Conservation (phyloP, 2,888 invertebrate genomes). For the Scrobipalpa atriplicella region DNA sequence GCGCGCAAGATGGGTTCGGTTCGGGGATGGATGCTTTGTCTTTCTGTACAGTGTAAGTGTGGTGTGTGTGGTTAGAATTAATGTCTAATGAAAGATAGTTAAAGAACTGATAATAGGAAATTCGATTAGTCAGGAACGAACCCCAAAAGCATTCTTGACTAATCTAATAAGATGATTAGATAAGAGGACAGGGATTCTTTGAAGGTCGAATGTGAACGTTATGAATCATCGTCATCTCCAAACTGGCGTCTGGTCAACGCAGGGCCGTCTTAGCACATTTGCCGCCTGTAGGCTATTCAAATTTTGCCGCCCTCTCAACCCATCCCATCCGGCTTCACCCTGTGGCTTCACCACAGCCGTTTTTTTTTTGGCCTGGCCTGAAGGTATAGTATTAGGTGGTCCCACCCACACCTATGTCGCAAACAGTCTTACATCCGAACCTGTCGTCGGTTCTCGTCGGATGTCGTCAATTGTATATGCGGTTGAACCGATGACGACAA, state of each 20-base stretch:
- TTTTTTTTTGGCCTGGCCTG: no score
- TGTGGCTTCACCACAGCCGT: no score
- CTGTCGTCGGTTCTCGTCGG: no score
- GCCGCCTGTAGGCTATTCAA: no score
- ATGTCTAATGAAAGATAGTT: background rate
- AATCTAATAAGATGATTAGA: constrained; percentile 32
- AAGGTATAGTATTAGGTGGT: no score
- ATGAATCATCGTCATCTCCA: constrained; percentile 59
- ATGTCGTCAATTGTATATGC: no score
- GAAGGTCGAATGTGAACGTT: constrained; percentile 54
- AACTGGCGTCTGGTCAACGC: constrained; percentile 31
- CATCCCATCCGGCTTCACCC: no score
- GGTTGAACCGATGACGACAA: no score
- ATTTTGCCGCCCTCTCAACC: no score
- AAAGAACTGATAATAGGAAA: background rate
- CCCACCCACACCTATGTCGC: no score
- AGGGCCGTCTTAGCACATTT: no score
- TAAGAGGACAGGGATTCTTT: constrained; percentile 52
- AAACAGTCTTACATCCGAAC: no score
- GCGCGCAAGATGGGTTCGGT: background rate
- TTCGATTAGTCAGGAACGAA: constrained; percentile 16
- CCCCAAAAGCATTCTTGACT: constrained; percentile 21
- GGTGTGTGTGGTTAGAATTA: background rate
- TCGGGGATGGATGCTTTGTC: background rate
- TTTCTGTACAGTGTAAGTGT: background rate